Conservation (phyloP, 2,888 invertebrate genomes). For the Melanostoma mellinum region DNA sequence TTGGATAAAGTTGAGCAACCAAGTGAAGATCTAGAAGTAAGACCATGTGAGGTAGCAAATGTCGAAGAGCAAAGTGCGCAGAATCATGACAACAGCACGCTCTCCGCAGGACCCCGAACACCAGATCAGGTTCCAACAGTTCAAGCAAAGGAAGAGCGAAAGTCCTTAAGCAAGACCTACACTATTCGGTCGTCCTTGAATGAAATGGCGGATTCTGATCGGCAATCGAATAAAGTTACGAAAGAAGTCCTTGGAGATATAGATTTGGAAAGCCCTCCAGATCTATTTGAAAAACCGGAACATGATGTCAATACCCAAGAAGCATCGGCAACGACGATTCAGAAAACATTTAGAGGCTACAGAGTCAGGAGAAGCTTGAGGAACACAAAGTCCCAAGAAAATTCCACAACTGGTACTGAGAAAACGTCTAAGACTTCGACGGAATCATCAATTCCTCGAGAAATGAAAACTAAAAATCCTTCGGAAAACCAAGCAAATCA, state of each 20-base stretch:
- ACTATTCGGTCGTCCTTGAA: slow-evolving; percentile 15
- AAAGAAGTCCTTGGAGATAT: neutral
- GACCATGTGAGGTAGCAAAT: neutral
- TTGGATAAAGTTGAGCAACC: neutral
- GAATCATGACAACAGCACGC: neutral
- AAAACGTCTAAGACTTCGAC: neutral
- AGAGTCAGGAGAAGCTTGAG: slow-evolving; percentile 44
- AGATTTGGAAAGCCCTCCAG: neutral
- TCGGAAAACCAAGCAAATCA: neutral
- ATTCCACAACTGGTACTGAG: neutral
- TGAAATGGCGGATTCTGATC: neutral
- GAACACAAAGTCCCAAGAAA: neutral
- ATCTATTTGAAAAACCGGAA: no score
- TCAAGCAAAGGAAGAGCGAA: no score
- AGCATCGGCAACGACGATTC: slow-evolving; percentile 58
- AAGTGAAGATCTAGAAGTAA: neutral
- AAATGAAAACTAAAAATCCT: neutral
- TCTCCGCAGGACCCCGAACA: neutral
- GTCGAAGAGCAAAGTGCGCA: neutral
- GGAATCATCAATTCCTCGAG: neutral
- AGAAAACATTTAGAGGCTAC: slow-evolving; percentile 67
- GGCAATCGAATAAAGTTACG: no score
- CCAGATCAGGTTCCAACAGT: neutral
- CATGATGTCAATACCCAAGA: neutral
- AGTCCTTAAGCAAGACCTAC: slow-evolving; percentile 7